A percentile compares a stretch with the other conserved stretches of the same genome.
Conservation (phyloP, 2,113 vertebrate species). For the Indri indri region DNA sequence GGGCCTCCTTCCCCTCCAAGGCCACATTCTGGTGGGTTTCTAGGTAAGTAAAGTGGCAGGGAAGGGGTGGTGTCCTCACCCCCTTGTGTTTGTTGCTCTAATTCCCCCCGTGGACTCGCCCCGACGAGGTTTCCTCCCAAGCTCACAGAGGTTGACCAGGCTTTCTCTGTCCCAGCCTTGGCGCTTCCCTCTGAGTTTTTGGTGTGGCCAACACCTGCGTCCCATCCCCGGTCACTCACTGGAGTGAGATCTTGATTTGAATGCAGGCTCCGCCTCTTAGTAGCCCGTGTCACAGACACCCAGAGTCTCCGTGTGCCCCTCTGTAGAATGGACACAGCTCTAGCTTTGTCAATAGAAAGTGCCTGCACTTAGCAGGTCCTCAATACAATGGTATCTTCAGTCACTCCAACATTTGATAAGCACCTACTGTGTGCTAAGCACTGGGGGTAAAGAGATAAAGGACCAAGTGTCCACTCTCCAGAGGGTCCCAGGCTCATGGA, state of each 20-base stretch:
- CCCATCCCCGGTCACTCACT: neutral
- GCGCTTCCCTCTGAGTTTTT: neutral
- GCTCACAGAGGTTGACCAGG: neutral
- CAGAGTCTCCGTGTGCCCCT: neutral
- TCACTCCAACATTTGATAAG: neutral
- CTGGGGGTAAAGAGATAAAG: neutral
- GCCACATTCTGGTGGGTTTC: conserved; percentile 97
- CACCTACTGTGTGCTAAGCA: neutral
- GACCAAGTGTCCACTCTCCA: neutral
- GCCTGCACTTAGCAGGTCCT: neutral
- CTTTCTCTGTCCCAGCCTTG: neutral
- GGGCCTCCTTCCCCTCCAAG: conserved; percentile 93
- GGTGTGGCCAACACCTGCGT: neutral
- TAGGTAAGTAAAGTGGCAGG: conserved; percentile 87
- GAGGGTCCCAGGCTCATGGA: neutral
- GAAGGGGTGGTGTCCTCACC: neutral
- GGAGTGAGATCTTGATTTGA: neutral
- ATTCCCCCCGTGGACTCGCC: neutral
- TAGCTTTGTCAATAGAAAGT: neutral
- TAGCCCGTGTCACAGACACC: neutral
- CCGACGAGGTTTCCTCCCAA: rapidly evolving
- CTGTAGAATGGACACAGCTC: neutral
- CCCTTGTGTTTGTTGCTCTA: neutral
- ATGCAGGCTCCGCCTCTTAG: neutral
- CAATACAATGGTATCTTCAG: neutral